Base-by-base conservation (phyloP, 2,888 invertebrate species). In the Tenthredo scrophulariae region DNA sequence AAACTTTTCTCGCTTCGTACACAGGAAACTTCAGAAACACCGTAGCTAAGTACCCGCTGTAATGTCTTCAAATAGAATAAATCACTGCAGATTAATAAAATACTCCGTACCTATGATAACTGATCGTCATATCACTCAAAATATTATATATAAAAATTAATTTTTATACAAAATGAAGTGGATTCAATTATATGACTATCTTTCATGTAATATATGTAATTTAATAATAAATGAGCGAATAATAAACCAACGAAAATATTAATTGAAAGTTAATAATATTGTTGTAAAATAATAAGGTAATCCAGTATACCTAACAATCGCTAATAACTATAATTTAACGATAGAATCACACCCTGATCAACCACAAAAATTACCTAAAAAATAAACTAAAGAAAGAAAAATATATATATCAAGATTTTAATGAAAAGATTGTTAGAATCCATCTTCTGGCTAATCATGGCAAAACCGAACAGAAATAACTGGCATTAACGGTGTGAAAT, bases 121-220 rank as follows among this genome's bases (percentile, higher is more conserved):
- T 2, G 22, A 33, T 87, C 85, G 82, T 86, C 89, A 88, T 89
- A 90, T 89, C 88, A 89, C 84, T 87, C 85, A 77, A 82, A 86
- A 84, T 6, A 33, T 22, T 43, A 62, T 29, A 79, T 7, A 80
- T 54, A 83, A 65, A 65, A 37, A 77, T 77, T 87, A 87, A 84
- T 88, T 88, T 89, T 88, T 87, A 85, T 89, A 88, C 87, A 86
- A 46, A 72, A 82, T 75, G 33, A 54, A 54, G 54, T 54, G 54
- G 6, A 54, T 54, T 54, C 37, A 37, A 37, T 37, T 37, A 37
- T 37, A 46, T 46, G 46, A 5, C 10, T 79, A 79, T 79, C 79
- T 79, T 79, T 79, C 79, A 54, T 33, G 54, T 58, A 37, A 37
- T 26, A 26, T 26, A 26, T 13, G 26, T 62, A 22, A 26, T 37